Percentiles rank a stretch among this genome's conserved stretches.
These are phyloP conservation scores for Trichomalopsis sarcophagae DNA, from an alignment of 1,140 invertebrate species.

Conservation along the genomic window DNA sequence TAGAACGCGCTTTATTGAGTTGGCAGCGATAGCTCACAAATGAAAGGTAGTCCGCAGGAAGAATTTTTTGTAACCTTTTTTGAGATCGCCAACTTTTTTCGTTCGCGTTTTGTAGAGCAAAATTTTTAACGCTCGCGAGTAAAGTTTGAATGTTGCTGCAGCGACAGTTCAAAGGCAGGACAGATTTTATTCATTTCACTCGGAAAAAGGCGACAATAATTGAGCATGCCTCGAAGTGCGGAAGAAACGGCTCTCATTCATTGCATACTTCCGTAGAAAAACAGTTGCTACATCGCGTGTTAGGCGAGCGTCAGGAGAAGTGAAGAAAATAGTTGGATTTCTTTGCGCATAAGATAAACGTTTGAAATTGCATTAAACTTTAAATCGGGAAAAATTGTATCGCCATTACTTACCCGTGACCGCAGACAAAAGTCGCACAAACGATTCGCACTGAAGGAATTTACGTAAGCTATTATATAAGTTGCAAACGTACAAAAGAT, in stretches of 20 bases:
- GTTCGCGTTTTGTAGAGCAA: neutral
- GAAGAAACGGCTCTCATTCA: too few species aligned
- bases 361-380: slow-evolving; percentile 43
- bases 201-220: too few species aligned
- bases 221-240: too few species aligned
- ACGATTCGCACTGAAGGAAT: neutral
- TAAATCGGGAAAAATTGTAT: slow-evolving; percentile 38
- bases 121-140: neutral
- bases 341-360: neutral
- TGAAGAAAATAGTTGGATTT: slow-evolving; percentile 34
- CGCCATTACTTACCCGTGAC: neutral
- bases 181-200: too few species aligned
- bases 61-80: neutral
- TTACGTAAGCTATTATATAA: neutral
- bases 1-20: neutral
- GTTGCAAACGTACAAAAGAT: too few species aligned
- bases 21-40: neutral
- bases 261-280: neutral
- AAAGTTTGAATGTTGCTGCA: neutral
- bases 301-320: slow-evolving; percentile 3
- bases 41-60: neutral
- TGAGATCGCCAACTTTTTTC: too few species aligned
- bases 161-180: neutral
- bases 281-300: neutral
- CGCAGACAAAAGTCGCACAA: neutral